Evolutionary conservation across 2,888 invertebrate genomes (phyloP).

Genomic region (Cordilura impudica): DNA sequence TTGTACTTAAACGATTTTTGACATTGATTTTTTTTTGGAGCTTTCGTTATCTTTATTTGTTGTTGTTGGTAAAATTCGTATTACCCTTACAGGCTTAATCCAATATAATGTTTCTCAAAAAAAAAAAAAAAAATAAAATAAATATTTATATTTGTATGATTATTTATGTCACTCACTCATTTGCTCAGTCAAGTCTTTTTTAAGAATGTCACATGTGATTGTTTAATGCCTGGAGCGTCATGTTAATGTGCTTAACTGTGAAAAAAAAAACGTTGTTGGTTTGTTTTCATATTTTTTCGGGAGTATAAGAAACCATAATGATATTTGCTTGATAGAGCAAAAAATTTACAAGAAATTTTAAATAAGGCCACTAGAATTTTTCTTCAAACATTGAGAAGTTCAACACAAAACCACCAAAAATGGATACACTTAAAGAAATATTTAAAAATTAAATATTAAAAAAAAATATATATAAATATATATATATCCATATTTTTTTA

Average conservation of each 20-base stretch:
- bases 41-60: not conserved
- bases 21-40: not conserved
- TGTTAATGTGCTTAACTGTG: slow-evolving; percentile 7
- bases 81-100: not conserved
- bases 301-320: slow-evolving; percentile 12
- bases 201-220: slow-evolving; percentile 10
- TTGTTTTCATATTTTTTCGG: not conserved
- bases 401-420: too few species aligned
- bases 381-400: not conserved
- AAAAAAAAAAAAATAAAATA: too few species aligned
- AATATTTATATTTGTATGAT: slow-evolving; percentile 16
- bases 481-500: too few species aligned
- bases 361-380: slow-evolving; percentile 17
- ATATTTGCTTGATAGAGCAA: slow-evolving; percentile 19
- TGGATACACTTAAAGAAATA: too few species aligned
- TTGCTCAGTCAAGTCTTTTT: not conserved
- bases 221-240: slow-evolving; percentile 26
- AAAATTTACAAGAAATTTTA: not conserved
- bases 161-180: slow-evolving; percentile 24
- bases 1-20: slow-evolving; percentile 19
- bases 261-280: slow-evolving; percentile 11
- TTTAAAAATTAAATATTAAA: too few species aligned
- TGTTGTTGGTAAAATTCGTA: slow-evolving; percentile 7
- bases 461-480: too few species aligned
- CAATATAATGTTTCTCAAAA: slow-evolving; percentile 8